phyloP scores from a whole-genome alignment of 2,888 invertebrate species.

The Minunthozetes semirufus region DNA sequence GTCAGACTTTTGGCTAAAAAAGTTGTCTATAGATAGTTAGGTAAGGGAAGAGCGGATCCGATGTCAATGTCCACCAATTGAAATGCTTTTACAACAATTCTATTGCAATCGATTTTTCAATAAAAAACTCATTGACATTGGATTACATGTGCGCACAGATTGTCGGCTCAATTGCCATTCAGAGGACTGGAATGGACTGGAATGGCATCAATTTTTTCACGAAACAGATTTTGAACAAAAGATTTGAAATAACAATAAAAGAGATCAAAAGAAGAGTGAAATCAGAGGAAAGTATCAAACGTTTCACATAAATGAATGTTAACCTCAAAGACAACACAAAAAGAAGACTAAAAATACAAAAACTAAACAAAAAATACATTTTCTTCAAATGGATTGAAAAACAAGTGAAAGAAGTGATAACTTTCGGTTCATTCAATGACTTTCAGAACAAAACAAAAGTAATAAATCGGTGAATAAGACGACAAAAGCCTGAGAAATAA shows the following conservation, averaged over 20 bases:
- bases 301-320: constrained; percentile 5
- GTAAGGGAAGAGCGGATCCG: not conserved
- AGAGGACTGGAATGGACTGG: no score
- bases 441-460: no score
- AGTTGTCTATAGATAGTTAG: not conserved
- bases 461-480: no score
- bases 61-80: not conserved
- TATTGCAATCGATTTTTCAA: not conserved
- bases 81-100: not conserved
- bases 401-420: no score
- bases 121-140: not conserved
- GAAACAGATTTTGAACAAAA: no score
- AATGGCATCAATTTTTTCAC: no score
- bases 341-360: not conserved
- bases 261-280: not conserved
- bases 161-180: no score
- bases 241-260: not conserved
- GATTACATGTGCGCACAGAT: not conserved
- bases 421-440: no score
- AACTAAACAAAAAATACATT: not conserved
- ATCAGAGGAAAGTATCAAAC: not conserved
- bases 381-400: not conserved
- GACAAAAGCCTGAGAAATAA: no score
- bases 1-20: not conserved
- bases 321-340: not conserved